A percentile compares a stretch with the other conserved stretches of the same genome.
These are phyloP conservation scores for Drosophila melanosoma DNA, from an alignment of 2,888 invertebrate genomes.

Conservation along the genomic window DNA sequence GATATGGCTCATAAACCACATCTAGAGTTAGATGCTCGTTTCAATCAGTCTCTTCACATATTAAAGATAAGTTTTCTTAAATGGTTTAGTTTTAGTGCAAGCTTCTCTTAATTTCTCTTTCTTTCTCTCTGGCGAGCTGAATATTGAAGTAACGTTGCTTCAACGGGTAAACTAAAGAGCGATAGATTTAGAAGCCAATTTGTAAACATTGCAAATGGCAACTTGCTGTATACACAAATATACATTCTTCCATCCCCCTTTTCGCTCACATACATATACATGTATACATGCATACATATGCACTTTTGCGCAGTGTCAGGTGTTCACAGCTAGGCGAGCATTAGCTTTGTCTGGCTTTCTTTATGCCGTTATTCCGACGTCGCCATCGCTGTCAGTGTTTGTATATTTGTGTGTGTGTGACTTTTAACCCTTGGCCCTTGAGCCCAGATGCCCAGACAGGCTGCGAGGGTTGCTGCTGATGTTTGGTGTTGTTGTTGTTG, in stretches of 20 bases:
- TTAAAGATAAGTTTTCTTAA: neutral
- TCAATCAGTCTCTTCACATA: neutral
- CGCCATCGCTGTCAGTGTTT: conserved; percentile 6
- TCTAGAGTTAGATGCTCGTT: neutral
- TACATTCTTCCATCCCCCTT: conserved; percentile 36
- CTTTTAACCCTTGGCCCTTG: conserved; percentile 63
- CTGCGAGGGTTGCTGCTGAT: conserved; percentile 57
- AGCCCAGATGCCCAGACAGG: conserved; percentile 25
- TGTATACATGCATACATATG: conserved; percentile 1
- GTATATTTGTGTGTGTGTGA: conserved; percentile 27
- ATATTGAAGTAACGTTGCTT: neutral
- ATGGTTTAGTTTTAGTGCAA: neutral
- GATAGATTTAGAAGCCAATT: neutral
- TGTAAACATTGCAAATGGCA: conserved; percentile 7
- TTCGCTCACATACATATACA: neutral
- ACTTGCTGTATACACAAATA: neutral
- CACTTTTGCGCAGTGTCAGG: conserved; percentile 48
- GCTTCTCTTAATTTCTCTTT: neutral
- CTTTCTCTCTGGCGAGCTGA: neutral
- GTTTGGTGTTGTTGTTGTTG: conserved; percentile 50
- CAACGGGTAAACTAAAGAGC: neutral
- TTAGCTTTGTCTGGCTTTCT: conserved; percentile 56
- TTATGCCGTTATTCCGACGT: conserved; percentile 14
- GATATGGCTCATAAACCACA: neutral
- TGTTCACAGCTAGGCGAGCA: conserved; percentile 42